These are phyloP conservation scores for Mythimna albipuncta DNA, from an alignment of 2,888 invertebrate species.

Conservation along the genomic window DNA sequence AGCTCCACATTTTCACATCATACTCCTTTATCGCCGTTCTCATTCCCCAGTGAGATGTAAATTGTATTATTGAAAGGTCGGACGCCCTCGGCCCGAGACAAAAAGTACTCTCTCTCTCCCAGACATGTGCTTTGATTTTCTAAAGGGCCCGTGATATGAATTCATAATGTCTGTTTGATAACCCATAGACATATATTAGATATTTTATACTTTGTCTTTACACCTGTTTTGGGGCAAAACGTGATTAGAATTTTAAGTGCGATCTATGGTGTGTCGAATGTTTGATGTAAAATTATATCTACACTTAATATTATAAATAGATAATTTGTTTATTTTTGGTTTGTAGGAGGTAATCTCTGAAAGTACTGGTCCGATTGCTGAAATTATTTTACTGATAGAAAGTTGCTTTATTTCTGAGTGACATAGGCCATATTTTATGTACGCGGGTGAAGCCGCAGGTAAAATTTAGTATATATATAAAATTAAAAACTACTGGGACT, in stretches of 20 bases:
- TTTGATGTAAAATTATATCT: too few species aligned
- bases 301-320: too few species aligned
- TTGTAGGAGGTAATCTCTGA: too few species aligned
- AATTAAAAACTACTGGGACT: too few species aligned
- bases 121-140: constrained; percentile 55
- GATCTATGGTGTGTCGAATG: too few species aligned
- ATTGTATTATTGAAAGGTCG: constrained; percentile 50
- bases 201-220: constrained; percentile 37
- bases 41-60: constrained; percentile 32
- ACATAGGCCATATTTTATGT: too few species aligned
- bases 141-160: constrained; percentile 52
- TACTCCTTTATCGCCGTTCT: constrained; percentile 18
- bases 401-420: too few species aligned
- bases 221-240: constrained; percentile 1
- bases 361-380: too few species aligned
- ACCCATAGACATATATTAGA: constrained; percentile 19
- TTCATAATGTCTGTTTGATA: constrained; percentile 45
- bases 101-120: constrained; percentile 23
- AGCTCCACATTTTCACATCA: constrained; percentile 12
- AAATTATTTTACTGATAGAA: too few species aligned
- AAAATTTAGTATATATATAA: too few species aligned
- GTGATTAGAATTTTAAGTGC: constrained; percentile 33
- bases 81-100: constrained; percentile 34
- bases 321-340: too few species aligned
- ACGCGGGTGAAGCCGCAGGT: too few species aligned